Conservation (phyloP, 1,140 invertebrate genomes). For the Chlorops oryzae region DNA sequence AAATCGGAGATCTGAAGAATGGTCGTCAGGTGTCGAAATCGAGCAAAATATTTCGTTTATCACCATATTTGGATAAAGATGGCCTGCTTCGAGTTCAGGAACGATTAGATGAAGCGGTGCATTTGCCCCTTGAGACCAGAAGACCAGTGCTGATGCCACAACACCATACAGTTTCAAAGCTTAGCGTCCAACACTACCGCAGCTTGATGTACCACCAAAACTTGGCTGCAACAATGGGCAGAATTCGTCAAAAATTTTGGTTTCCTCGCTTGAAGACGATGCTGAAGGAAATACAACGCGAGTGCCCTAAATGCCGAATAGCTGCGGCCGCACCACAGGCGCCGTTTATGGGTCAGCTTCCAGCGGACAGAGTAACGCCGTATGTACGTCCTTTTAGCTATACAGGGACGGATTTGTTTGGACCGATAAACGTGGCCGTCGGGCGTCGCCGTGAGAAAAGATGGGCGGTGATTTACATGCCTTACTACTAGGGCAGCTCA, state of each 20-base stretch:
- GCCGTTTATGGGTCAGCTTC: slow-evolving; percentile 4
- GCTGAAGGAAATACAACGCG: background rate
- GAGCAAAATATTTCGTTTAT: too few species aligned
- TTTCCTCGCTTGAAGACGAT: slow-evolving; percentile 15
- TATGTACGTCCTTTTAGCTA: slow-evolving; percentile 11
- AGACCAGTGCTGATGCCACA: slow-evolving; percentile 13
- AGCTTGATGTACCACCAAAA: slow-evolving; percentile 16
- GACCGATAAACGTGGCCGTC: slow-evolving; percentile 14
- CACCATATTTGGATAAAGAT: too few species aligned
- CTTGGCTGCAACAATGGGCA: too few species aligned
- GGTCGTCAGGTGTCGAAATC: too few species aligned
- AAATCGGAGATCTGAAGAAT: too few species aligned
- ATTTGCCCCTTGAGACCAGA: too few species aligned
- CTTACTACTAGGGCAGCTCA: slow-evolving; percentile 18
- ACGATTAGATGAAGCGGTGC: too few species aligned
- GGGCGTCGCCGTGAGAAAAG: slow-evolving; percentile 20
- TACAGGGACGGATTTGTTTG: slow-evolving; percentile 10
- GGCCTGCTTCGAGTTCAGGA: too few species aligned
- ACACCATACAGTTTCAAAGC: slow-evolving; percentile 14
- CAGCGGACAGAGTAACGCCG: background rate
- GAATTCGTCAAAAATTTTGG: slow-evolving; percentile 19
- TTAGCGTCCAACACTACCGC: slow-evolving; percentile 22
- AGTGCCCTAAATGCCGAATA: background rate
- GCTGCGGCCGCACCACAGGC: slow-evolving; percentile 9
- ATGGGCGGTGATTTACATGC: slow-evolving; percentile 23